Base-by-base conservation (phyloP, 2,888 invertebrate species). In the Fragum fragum region DNA sequence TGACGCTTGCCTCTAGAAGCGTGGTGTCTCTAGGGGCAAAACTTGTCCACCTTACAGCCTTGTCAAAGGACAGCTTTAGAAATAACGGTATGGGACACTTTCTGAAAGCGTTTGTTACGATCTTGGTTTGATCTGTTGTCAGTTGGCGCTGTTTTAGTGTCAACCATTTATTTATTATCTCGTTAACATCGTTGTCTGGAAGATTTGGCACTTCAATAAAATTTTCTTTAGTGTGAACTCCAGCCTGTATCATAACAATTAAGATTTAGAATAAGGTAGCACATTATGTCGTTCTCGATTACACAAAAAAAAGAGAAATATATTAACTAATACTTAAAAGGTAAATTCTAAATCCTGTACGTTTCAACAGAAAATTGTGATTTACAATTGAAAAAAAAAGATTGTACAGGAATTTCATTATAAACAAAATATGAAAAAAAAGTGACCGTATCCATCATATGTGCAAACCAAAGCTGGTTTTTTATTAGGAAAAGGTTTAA, bases 51-150 rank as follows among this genome's bases (percentile, higher is more conserved):
- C 87, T 76, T 23, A 86, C 85, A 0, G 93, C 91, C 52, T 91
- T 90, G 74, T 93, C 92, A 77, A 92, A 90, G 7, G 91, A 87
- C n/a, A 93, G 86, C 78, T 92, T 93, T 42, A 92, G 81, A 79
- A 87, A 92, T 26, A 93, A 83, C 11, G 93, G 92, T 7, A 91
- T 55, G 0, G 93, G 90, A 59, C 91, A 91, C 16, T 87, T 76
- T 7, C 83, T 76, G 73, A 90, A 91, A 1, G 90, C 86, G 0
- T 79, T 53, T 18, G 89, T 36, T 16, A 93, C 77, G 1, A 86
- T 70, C 3, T 82, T 42, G 21, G 85, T 83, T 81, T 93, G 93
- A 1, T 59, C 73, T 5, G 63, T 11, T 23, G 91, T 91, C 52
- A 93, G 84, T 23, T 81, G 83, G 16, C 93, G 83, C 7, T 86